phyloP scores from a whole-genome alignment of 2,888 invertebrate species.

The Fissipunctia ypsillon region DNA sequence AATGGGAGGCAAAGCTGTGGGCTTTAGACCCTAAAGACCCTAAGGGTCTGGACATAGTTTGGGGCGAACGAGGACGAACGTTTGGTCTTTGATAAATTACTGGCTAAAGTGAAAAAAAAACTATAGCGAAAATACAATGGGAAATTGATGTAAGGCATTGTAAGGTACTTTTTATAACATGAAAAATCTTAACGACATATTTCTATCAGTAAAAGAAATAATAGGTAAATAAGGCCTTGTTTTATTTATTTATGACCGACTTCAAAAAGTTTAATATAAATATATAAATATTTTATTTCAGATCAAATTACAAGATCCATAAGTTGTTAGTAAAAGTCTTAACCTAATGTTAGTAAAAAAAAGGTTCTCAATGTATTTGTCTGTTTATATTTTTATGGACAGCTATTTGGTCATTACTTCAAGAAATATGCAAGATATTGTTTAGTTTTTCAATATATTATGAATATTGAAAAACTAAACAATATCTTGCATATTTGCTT shows the following conservation, averaged over 20 bases:
- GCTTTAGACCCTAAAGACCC: slow-evolving; percentile 58
- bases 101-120: not conserved
- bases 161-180: not conserved
- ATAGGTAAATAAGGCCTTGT: not conserved
- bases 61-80: not conserved
- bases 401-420: not conserved
- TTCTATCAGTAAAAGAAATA: not conserved
- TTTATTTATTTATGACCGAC: no score
- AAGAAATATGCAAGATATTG: not conserved
- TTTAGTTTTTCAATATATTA: no score
- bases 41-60: slow-evolving; percentile 50
- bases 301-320: no score
- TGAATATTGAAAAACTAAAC: no score
- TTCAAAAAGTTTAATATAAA: not conserved
- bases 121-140: no score
- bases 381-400: not conserved
- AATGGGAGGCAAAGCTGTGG: slow-evolving; percentile 64
- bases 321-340: no score
- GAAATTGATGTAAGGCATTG: not conserved
- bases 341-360: no score
- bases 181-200: not conserved
- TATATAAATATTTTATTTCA: no score
- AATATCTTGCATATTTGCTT: no score
- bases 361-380: not conserved
- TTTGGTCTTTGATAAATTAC: slow-evolving; percentile 20